A percentile compares a stretch with the other conserved stretches of the same genome.
Conservation (phyloP, 1,140 invertebrate genomes). For the Sminthurides bifidus region DNA sequence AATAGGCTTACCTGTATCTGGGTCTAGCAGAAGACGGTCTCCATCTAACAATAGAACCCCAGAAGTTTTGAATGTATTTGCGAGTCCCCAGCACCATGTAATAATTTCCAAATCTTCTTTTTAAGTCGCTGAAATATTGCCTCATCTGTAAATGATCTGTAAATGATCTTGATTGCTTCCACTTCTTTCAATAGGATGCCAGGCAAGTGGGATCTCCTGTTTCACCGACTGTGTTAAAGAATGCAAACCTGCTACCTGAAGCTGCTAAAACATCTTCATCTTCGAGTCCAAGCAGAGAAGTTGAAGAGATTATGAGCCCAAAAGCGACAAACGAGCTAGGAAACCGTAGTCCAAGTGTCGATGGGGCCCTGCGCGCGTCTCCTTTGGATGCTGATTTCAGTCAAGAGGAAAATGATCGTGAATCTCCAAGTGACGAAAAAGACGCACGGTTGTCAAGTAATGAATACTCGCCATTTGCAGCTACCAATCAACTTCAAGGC, state of each 20-base stretch:
- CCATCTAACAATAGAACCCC: background rate
- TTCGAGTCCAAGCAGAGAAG: constrained; percentile 67
- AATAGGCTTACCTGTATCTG: background rate
- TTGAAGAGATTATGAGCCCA: constrained; percentile 60
- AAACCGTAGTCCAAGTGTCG: constrained; percentile 2
- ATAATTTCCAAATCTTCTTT: too few species aligned
- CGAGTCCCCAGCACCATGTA: background rate
- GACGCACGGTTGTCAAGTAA: background rate
- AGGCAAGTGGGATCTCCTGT: background rate
- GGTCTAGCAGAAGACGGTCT: background rate
- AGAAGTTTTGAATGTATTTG: background rate
- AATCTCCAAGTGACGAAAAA: constrained; percentile 1
- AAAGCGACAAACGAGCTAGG: constrained; percentile 20
- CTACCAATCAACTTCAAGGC: too few species aligned
- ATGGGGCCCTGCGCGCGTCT: background rate
- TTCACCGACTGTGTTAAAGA: background rate
- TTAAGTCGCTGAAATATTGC: too few species aligned
- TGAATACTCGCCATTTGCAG: background rate
- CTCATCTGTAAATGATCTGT: too few species aligned
- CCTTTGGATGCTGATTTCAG: constrained; percentile 9
- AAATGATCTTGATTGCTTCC: too few species aligned
- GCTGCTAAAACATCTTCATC: constrained; percentile 26
- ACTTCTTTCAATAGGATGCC: background rate
- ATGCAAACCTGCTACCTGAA: constrained; percentile 12
- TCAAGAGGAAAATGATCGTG: constrained; percentile 9